Conservation (phyloP, 2,888 invertebrate genomes). For the Crocallis elinguaria region DNA sequence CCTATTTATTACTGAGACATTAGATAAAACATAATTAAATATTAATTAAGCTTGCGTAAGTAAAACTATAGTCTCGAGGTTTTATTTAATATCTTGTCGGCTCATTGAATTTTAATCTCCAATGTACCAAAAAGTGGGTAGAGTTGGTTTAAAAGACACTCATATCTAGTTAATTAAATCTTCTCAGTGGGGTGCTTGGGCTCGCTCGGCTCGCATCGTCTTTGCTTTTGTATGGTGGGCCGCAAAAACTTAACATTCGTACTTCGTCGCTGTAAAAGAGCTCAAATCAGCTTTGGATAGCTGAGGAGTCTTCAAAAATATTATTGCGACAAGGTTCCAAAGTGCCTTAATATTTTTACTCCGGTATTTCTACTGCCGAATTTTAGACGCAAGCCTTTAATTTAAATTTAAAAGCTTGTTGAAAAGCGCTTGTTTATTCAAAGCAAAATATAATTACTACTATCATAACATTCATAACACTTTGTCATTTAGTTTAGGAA, state of each 20-base stretch:
- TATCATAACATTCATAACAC: conserved; percentile 46
- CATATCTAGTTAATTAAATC: conserved; percentile 85
- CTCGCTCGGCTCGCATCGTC: conserved; percentile 61
- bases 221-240: conserved; percentile 41
- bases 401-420: conserved; percentile 73
- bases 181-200: conserved; percentile 74
- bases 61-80: conserved; percentile 57
- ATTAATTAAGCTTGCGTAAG: conserved; percentile 47
- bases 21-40: conserved; percentile 24
- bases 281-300: not conserved
- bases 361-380: conserved; percentile 66
- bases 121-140: conserved; percentile 78
- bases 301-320: not conserved
- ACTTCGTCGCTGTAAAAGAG: conserved; percentile 16
- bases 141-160: conserved; percentile 79
- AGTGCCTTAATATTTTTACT: conserved; percentile 38
- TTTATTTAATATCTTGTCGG: conserved; percentile 69
- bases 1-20: conserved; percentile 14
- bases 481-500: conserved; percentile 38
- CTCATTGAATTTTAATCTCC: conserved; percentile 79
- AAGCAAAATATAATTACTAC: conserved; percentile 51
- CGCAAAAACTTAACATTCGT: conserved; percentile 7
- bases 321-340: conserved; percentile 11
- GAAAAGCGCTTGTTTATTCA: conserved; percentile 64
- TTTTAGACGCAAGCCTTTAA: conserved; percentile 77